phyloP scores from a whole-genome alignment of 2,888 invertebrate genomes.

The Ormyrus rosae region DNA sequence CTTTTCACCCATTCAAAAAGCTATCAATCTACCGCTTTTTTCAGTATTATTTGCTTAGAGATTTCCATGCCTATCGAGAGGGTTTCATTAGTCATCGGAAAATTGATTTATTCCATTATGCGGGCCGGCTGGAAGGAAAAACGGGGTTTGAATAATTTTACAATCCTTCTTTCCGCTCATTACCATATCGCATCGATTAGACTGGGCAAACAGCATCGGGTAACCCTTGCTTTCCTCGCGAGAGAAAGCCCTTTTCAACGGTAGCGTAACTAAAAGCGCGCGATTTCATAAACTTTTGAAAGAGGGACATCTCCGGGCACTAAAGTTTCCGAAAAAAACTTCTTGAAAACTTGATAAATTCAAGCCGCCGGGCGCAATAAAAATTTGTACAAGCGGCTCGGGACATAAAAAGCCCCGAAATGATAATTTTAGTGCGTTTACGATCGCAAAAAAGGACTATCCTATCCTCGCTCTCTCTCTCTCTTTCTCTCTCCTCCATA shows the following conservation, averaged over 20 bases:
- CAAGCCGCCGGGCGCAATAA: conserved; percentile 25
- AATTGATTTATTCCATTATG: no score
- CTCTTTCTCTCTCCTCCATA: neutral
- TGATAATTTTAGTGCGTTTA: conserved; percentile 40
- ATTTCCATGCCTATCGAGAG: neutral
- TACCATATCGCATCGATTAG: conserved; percentile 75
- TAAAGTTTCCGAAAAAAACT: neutral
- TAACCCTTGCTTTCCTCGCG: neutral
- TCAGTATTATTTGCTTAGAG: neutral
- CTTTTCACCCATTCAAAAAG: conserved; percentile 11
- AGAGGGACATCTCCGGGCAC: no score
- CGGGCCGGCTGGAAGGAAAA: no score
- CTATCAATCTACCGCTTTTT: conserved; percentile 28
- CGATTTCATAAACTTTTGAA: no score
- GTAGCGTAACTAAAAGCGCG: no score
- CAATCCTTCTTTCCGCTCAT: conserved; percentile 57
- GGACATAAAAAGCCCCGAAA: conserved; percentile 18
- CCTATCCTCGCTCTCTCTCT: neutral
- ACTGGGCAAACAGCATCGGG: conserved; percentile 73
- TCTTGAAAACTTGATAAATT: neutral
- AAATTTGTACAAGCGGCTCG: conserved; percentile 35
- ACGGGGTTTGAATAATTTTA: neutral
- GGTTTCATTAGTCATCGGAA: no score
- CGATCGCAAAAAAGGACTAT: conserved; percentile 4
- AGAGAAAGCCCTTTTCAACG: no score